These are phyloP conservation scores for Ondatra zibethicus DNA, from an alignment of 2,113 vertebrate species.

Conservation along the genomic window DNA sequence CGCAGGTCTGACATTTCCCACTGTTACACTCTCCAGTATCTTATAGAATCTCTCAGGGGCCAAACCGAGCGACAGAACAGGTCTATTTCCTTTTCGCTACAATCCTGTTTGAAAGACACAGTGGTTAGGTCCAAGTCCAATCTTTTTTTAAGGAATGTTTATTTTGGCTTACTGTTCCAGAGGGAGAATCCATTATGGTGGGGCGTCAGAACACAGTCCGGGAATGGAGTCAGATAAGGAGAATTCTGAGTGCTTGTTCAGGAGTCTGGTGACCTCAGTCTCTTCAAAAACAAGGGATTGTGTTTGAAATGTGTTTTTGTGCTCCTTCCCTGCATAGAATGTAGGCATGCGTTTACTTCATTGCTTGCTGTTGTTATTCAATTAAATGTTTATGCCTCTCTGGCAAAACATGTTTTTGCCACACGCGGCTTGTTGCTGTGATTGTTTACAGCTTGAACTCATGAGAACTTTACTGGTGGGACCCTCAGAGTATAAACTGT, in stretches of 20 bases:
- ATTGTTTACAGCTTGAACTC: background rate
- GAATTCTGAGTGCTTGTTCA: background rate
- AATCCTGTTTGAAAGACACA: background rate
- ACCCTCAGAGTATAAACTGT: background rate
- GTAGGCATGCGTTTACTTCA: background rate
- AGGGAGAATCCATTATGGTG: background rate
- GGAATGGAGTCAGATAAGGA: background rate
- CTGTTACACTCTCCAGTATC: background rate
- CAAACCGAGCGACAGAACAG: background rate
- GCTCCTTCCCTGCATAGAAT: background rate
- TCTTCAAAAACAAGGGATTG: background rate
- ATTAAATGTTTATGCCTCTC: background rate
- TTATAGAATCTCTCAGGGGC: background rate
- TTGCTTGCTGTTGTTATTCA: background rate
- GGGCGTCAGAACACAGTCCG: background rate
- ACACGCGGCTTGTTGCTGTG: background rate
- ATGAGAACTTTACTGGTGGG: background rate
- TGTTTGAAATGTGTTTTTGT: background rate
- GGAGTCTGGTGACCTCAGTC: background rate
- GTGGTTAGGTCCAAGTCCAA: background rate
- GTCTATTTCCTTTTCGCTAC: conserved; percentile 2
- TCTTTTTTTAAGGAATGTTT: background rate
- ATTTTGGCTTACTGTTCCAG: background rate
- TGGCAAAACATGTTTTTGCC: background rate
- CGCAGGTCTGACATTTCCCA: background rate